These are phyloP conservation scores for Aphidius colemani DNA, from an alignment of 2,888 invertebrate genomes.

Conservation along the genomic window DNA sequence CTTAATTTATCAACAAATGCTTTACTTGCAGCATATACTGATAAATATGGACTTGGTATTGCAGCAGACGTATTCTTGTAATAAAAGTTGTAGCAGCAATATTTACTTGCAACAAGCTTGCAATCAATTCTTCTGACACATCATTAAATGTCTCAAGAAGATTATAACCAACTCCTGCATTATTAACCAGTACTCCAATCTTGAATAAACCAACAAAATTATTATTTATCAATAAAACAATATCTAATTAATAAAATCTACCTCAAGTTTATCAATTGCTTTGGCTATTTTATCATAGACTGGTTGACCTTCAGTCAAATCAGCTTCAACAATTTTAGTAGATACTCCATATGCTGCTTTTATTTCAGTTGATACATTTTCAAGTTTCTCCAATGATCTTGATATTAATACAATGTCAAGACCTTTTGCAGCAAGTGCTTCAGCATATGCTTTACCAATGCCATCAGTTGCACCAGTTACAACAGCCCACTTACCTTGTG, in stretches of 20 bases:
- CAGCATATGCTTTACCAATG: conserved; percentile 85
- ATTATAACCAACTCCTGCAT: conserved; percentile 70
- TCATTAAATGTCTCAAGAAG: conserved; percentile 64
- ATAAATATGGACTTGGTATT: conserved; percentile 80
- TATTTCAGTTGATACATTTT: conserved; percentile 74
- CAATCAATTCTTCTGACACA: conserved; percentile 53
- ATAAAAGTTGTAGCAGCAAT: conserved; percentile 65
- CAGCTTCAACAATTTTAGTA: conserved; percentile 78
- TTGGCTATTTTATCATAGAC: conserved; percentile 76
- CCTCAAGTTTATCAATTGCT: conserved; percentile 65
- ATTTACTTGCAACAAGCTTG: conserved; percentile 60
- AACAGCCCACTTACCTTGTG: conserved; percentile 63
- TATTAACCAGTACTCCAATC: conserved; percentile 64
- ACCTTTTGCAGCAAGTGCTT: conserved; percentile 75
- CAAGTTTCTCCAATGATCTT: conserved; percentile 74
- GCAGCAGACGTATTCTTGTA: conserved; percentile 72
- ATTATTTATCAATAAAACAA: conserved; percentile 17
- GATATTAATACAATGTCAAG: conserved; percentile 81
- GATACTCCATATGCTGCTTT: conserved; percentile 74
- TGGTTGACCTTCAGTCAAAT: conserved; percentile 74
- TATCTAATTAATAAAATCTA: conserved; percentile 29
- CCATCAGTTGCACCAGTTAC: conserved; percentile 90
- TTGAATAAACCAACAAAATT: conserved; percentile 23
- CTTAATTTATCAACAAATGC: conserved; percentile 83
- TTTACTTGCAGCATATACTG: conserved; percentile 89